Base-by-base conservation (phyloP, 2,888 invertebrate species). In the Rotaria socialis region DNA sequence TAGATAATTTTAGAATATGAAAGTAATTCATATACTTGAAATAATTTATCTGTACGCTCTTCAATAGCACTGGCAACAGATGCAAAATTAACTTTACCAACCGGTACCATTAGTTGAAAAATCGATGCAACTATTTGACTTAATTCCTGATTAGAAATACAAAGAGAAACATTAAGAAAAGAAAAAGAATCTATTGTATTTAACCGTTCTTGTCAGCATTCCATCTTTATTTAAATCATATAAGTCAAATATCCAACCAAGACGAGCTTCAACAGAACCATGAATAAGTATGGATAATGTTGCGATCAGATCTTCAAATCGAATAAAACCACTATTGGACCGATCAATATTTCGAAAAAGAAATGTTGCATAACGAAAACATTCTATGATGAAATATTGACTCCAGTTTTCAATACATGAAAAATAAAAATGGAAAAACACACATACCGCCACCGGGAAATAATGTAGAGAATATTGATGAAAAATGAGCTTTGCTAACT, bases 161-260 rank as follows among this genome's bases (percentile, higher is more conserved):
- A 47, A 14, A 24, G 24, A 47, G 24, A 22, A 6, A 47, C 2
- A n/a, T 22, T 7, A 27, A 3, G 5, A 80, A 11, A 47, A 80
- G 19, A 47, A 4, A 24, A 80, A 11, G 10, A 24, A 14, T 35
- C 35, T 19, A 27, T 43, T 43, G 1, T 75, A 2, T 22, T 75
- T 75, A 35, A 47, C 80, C 19, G 19, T 24, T 80, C 14, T 43
- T n/a, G 43, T 80, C 11, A 47, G 11, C 24, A 47, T 47, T 80
- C 80, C 80, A 80, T 80, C 80, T 80, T 80, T 80, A 24, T 80
- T 80, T n/a, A 80, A 10, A 80, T 80, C 80, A 80, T 80, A 80
- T 14, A 80, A n/a, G 47, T 80, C 47, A 47, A 80, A 80, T 80
- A n/a, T n/a, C 80, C 80, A 80, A 47, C 47, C 7, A 10, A 80